Evolutionary conservation across 2,113 vertebrate species (phyloP).

Genomic region (Protobothrops mucrosquamatus): DNA sequence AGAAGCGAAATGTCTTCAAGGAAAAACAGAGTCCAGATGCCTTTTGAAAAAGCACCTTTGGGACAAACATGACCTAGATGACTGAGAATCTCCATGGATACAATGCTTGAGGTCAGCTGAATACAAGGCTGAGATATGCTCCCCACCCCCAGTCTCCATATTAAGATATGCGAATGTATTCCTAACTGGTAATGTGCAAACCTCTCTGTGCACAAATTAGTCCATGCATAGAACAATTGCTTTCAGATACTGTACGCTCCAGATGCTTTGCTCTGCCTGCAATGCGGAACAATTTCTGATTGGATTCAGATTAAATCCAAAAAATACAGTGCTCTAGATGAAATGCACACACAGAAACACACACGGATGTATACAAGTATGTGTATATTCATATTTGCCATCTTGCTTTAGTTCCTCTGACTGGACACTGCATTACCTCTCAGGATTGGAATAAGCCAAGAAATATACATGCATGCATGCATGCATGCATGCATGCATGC

Average conservation of each 20-base stretch:
- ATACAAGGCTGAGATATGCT: background rate
- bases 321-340: background rate
- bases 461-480: too few relatives aligned
- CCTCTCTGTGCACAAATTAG: background rate
- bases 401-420: too few relatives aligned
- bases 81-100: too few relatives aligned
- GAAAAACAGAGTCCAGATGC: too few relatives aligned
- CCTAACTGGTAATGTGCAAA: background rate
- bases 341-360: background rate
- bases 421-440: too few relatives aligned
- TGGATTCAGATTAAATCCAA: background rate
- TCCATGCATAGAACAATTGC: background rate
- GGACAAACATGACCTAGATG: too few relatives aligned
- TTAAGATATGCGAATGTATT: background rate
- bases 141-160: background rate
- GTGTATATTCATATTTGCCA: too few relatives aligned
- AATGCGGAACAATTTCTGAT: background rate
- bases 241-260: background rate
- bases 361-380: too few relatives aligned
- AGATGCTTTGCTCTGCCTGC: background rate
- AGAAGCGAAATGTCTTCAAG: too few relatives aligned
- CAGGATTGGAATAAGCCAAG: too few relatives aligned
- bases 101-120: background rate
- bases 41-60: too few relatives aligned
- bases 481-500: too few relatives aligned